Conservation (phyloP, 2,888 invertebrate species). For the Ennomos erosarius region DNA sequence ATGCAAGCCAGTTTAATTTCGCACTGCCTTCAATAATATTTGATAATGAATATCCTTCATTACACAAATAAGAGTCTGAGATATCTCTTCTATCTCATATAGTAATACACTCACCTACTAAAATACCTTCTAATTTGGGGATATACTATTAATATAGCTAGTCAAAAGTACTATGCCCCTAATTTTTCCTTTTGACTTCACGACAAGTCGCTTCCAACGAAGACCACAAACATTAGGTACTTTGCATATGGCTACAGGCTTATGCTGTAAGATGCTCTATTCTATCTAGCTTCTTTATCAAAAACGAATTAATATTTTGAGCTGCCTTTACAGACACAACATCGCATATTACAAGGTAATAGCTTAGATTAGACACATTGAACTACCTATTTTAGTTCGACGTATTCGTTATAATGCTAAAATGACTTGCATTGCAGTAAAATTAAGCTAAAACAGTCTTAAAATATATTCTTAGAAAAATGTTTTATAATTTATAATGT, state of each 20-base stretch:
- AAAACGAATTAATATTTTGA: slow-evolving; percentile 45
- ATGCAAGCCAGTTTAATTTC: slow-evolving; percentile 52
- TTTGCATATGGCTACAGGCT: slow-evolving; percentile 51
- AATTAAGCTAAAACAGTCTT: slow-evolving; percentile 72
- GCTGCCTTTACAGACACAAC: slow-evolving; percentile 48
- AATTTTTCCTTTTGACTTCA: slow-evolving; percentile 8
- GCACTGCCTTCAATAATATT: slow-evolving; percentile 17
- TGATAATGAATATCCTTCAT: slow-evolving; percentile 15
- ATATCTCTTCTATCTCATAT: slow-evolving; percentile 19
- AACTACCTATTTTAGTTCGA: slow-evolving; percentile 39
- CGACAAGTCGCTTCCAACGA: slow-evolving; percentile 25
- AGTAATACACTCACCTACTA: slow-evolving; percentile 39
- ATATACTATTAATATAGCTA: slow-evolving; percentile 18
- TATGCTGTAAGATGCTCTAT: slow-evolving; percentile 27
- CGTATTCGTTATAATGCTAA: slow-evolving; percentile 40
- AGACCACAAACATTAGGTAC: slow-evolving; percentile 50
- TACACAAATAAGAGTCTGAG: slow-evolving; percentile 14
- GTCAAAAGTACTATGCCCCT: slow-evolving; percentile 9
- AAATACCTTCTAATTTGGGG: slow-evolving; percentile 38
- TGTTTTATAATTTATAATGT: slow-evolving; percentile 53
- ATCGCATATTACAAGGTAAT: slow-evolving; percentile 10
- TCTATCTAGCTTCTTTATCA: slow-evolving; percentile 15
- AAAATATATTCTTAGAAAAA: slow-evolving; percentile 56
- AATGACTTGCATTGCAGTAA: slow-evolving; percentile 62
- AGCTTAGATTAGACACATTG: slow-evolving; percentile 34